Evolutionary conservation across 64 coral and sea anemone genomes (phyloP).

Genomic region (Dendronephthya gigantea): DNA sequence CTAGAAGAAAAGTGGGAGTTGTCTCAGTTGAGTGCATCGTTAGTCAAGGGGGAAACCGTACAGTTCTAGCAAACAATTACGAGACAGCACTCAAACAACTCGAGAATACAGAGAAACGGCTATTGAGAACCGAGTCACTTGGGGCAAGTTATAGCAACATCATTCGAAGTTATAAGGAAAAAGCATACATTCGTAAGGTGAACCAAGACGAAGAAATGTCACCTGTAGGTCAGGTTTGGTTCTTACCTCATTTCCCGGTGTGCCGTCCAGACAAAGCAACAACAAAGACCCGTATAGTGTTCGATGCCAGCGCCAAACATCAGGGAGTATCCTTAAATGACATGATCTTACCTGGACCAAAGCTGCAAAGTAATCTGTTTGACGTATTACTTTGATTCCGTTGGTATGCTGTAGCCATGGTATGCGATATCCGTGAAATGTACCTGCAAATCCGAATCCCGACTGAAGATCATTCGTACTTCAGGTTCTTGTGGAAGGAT

Average conservation of each 20-base stretch:
- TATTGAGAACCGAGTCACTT: background rate
- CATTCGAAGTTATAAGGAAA: background rate
- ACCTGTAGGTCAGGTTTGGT: background rate
- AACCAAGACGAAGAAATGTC: background rate
- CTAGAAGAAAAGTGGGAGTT: slow-evolving; percentile 1
- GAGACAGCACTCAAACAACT: background rate
- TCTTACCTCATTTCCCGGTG: background rate
- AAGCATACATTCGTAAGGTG: background rate
- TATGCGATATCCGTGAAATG: background rate
- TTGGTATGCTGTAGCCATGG: background rate
- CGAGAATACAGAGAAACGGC: background rate
- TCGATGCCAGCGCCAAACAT: background rate
- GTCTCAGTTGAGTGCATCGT: background rate
- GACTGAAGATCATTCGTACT: background rate
- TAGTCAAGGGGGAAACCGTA: background rate
- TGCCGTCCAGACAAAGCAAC: background rate
- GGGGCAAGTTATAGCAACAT: background rate
- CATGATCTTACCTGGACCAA: background rate
- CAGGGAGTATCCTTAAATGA: background rate
- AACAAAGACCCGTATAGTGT: background rate
- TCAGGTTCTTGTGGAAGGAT: background rate
- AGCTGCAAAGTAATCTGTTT: background rate
- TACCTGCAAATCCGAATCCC: background rate
- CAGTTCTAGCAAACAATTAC: background rate
- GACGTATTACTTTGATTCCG: background rate